phyloP scores from a whole-genome alignment of 1,140 invertebrate species.

The Centruroides sculpturatus region DNA sequence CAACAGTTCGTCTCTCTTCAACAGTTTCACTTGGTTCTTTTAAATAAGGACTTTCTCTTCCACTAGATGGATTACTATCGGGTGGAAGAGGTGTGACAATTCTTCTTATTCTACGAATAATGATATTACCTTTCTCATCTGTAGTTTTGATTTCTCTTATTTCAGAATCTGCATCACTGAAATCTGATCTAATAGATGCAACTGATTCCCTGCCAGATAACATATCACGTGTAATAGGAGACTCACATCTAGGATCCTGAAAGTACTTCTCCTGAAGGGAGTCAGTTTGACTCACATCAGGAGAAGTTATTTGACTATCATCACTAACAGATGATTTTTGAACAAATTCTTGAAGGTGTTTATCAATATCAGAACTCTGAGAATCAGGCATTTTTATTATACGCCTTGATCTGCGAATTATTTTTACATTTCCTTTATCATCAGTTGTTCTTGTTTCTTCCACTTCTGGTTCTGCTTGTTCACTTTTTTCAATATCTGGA shows the following conservation, averaged over 20 bases:
- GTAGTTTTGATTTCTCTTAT: slow-evolving; percentile 9
- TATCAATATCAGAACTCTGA: slow-evolving; percentile 1
- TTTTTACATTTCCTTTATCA: slow-evolving; percentile 9
- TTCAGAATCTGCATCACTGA: slow-evolving; percentile 1
- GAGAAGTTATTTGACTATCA: too few species aligned
- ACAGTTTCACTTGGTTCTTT: slow-evolving; percentile 1
- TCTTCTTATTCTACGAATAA: too few species aligned
- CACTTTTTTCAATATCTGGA: too few species aligned
- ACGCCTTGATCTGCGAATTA: slow-evolving; percentile 2
- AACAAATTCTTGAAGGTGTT: slow-evolving; percentile 14
- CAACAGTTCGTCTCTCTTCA: slow-evolving; percentile 10
- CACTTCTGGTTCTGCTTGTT: slow-evolving; percentile 1
- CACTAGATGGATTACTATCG: too few species aligned
- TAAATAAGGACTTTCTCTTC: background rate
- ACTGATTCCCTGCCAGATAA: background rate
- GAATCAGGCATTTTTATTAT: background rate
- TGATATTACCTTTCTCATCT: slow-evolving; percentile 9
- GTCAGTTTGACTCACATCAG: too few species aligned
- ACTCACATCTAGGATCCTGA: too few species aligned
- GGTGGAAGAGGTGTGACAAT: too few species aligned
- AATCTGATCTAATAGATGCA: slow-evolving; percentile 1
- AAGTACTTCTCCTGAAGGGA: too few species aligned
- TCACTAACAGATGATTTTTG: too few species aligned
- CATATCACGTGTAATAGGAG: too few species aligned
- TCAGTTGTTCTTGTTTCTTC: slow-evolving; percentile 10